Base-by-base conservation (phyloP, 2,113 vertebrate species). In the Myotis yumanensis region DNA sequence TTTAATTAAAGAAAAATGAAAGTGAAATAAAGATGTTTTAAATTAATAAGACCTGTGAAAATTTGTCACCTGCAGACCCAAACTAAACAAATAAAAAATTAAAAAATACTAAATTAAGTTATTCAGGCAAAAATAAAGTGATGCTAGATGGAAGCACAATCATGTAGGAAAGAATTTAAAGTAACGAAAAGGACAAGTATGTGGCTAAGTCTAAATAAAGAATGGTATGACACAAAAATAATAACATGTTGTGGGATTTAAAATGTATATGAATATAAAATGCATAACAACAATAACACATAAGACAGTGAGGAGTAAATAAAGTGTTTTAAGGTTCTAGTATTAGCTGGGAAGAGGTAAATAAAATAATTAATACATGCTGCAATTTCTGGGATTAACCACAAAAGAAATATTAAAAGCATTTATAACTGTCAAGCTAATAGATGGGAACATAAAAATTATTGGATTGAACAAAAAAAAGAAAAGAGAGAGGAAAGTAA, bases 21-120 rank as follows among this genome's bases (percentile, higher is more conserved):
- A 88, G 20, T 75, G 22, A 89, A 85, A 89, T 86, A 71, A 81
- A 35, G 10, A 86, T 20, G 22, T 76, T 84, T 93, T 72, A 81
- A 77, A 62, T 86, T 73, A 90, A 80, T 76, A 90, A 94, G 92
- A 84, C 32, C 12, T 84, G 11, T 75, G 32, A 87, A 54, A 90
- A 72, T 48, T 54, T 95, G 18, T 86, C 20, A 57, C 48, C 43
- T 52, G 6, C 3, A 52, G 8, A 17, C 2, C 11, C 59, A 77
- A 82, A 81, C 54, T 59, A 22, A 14, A 51, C 62, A 5, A 11
- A 43, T 43, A 84, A 37, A 52, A 32, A 40, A 51, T 32, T 30
- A 64, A 30, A 64, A 30, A 82, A 57, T 48, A 48, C 51, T 76
- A 89, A 68, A 46, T 28, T 15, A 72, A 77, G 23, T 85, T 88